phyloP scores from a whole-genome alignment of 1,140 invertebrate species.

The Metaphire vulgaris region DNA sequence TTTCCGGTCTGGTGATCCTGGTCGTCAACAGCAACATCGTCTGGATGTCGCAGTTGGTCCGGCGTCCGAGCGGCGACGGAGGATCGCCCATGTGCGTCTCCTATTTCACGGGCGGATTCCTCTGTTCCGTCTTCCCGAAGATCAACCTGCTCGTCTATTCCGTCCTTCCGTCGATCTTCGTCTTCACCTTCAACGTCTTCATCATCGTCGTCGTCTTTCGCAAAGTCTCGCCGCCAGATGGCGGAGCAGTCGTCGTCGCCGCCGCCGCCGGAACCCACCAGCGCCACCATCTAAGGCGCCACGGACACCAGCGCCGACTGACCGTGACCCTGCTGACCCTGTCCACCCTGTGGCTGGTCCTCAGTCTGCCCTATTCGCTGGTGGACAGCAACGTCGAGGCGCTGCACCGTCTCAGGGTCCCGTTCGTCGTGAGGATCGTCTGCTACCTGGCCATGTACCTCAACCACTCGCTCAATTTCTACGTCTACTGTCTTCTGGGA shows the following conservation, averaged over 20 bases:
- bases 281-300: too few species aligned
- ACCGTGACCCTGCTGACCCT: conserved; percentile 11
- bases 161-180: background rate
- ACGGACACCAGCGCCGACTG: conserved; percentile 16
- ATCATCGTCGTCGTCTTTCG: background rate
- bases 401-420: too few species aligned
- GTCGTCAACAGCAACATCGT: conserved; percentile 11
- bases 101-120: too few species aligned
- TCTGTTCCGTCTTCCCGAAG: too few species aligned
- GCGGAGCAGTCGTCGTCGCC: too few species aligned
- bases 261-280: too few species aligned
- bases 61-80: too few species aligned
- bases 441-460: conserved; percentile 28
- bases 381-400: background rate
- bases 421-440: conserved; percentile 8
- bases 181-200: background rate
- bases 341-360: conserved; percentile 11
- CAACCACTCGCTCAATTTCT: conserved; percentile 35
- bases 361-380: conserved; percentile 15
- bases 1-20: conserved; percentile 6
- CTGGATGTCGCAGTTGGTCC: background rate
- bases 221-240: background rate
- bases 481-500: conserved; percentile 32
- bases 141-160: background rate
- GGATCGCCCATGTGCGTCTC: too few species aligned